Evolutionary conservation across 2,113 vertebrate species (phyloP).

Genomic region (Epinephelus lanceolatus): DNA sequence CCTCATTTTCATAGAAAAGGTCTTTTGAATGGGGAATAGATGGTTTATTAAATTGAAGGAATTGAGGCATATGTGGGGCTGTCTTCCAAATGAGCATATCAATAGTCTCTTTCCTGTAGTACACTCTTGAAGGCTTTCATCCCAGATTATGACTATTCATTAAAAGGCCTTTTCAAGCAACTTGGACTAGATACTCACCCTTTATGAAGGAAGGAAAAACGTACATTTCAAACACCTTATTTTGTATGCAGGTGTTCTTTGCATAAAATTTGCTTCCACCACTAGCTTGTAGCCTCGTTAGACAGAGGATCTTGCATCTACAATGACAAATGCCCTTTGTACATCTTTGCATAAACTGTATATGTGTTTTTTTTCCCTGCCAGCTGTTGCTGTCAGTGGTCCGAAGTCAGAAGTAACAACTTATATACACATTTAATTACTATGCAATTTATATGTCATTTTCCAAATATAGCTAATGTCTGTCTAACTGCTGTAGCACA

Average conservation of each 20-base stretch:
- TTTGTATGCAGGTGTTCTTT: constrained; percentile 71
- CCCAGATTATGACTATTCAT: constrained; percentile 78
- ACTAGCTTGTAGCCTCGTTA: constrained; percentile 49
- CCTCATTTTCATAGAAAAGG: constrained; percentile 53
- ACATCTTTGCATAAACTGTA: background rate
- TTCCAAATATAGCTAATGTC: background rate
- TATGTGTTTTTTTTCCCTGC: background rate
- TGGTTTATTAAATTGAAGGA: constrained; percentile 58
- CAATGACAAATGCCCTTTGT: constrained; percentile 45
- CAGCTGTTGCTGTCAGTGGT: background rate
- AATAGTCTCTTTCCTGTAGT: constrained; percentile 69
- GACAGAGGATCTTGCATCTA: constrained; percentile 48
- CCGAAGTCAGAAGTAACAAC: background rate
- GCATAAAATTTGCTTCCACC: constrained; percentile 51
- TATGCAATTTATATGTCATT: background rate
- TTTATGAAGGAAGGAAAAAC: constrained; percentile 45
- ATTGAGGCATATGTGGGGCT: constrained; percentile 41
- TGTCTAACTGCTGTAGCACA: background rate
- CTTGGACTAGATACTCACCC: constrained; percentile 37
- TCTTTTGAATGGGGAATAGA: constrained; percentile 43
- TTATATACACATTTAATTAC: background rate
- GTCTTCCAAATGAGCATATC: constrained; percentile 64
- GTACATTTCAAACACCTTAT: constrained; percentile 50
- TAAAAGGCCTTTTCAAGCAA: constrained; percentile 67
- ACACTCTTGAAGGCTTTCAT: constrained; percentile 74